Evolutionary conservation across 2,888 invertebrate species (phyloP).

Genomic region (Liodrosophila aerea): DNA sequence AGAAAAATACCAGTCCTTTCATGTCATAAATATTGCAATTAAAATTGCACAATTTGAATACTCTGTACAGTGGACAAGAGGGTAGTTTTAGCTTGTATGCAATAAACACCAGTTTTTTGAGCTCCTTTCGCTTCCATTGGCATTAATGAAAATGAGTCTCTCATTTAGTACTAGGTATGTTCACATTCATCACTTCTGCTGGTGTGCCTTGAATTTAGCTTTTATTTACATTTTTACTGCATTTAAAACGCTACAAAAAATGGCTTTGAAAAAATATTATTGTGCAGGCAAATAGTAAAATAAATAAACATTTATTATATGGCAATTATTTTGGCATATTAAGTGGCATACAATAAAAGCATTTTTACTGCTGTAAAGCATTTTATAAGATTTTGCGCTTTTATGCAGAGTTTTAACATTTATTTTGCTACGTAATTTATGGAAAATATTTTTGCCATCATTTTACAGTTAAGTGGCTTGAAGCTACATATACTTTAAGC

Average conservation of each 20-base stretch:
- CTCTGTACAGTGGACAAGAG: neutral
- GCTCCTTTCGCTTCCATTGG: too few relatives aligned
- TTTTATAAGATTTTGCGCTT: slow-evolving; percentile 12
- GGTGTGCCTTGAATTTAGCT: neutral
- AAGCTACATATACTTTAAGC: too few relatives aligned
- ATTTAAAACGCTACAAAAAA: slow-evolving; percentile 8
- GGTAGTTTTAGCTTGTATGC: neutral
- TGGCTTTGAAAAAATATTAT: slow-evolving; percentile 6
- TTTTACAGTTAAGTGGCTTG: too few relatives aligned
- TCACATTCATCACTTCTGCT: too few relatives aligned
- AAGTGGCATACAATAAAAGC: slow-evolving; percentile 10
- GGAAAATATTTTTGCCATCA: neutral
- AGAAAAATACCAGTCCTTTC: neutral
- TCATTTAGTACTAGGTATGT: too few relatives aligned
- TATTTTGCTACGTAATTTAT: slow-evolving; percentile 2
- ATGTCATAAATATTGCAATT: slow-evolving; percentile 52
- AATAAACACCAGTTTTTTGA: too few relatives aligned
- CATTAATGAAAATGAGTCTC: too few relatives aligned
- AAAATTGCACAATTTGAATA: slow-evolving; percentile 26
- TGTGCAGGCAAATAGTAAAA: slow-evolving; percentile 15
- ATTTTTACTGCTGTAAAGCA: slow-evolving; percentile 1
- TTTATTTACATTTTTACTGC: slow-evolving; percentile 5
- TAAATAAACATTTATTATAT: slow-evolving; percentile 27
- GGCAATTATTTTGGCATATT: slow-evolving; percentile 37
- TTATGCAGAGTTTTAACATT: neutral